Evolutionary conservation across 1,140 invertebrate species (phyloP).

Genomic region (Drosophila murphyi): DNA sequence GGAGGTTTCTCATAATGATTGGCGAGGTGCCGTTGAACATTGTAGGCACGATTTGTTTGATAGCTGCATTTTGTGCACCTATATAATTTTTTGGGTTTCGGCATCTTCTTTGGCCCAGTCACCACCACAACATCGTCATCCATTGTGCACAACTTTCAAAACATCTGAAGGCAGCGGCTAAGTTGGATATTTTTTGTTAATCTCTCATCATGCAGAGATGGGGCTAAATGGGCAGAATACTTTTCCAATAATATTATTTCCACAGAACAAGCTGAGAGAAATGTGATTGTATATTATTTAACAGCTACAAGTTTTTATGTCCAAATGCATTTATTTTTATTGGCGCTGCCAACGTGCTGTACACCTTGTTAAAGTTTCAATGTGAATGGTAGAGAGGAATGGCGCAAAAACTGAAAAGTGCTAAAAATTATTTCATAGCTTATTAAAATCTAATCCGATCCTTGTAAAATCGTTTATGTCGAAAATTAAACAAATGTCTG

Average conservation of each 20-base stretch:
- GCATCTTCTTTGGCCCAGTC: not conserved
- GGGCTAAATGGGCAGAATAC: not conserved
- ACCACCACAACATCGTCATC: constrained; percentile 13
- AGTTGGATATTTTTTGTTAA: not conserved
- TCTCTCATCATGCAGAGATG: not conserved
- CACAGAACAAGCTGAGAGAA: not conserved
- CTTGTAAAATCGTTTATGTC: too few species aligned
- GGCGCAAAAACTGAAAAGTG: not conserved
- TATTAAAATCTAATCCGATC: too few species aligned
- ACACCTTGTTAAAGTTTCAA: not conserved
- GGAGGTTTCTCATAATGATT: constrained; percentile 32
- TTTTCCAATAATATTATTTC: not conserved
- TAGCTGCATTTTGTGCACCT: constrained; percentile 13
- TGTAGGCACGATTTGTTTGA: constrained; percentile 17
- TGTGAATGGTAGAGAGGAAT: not conserved
- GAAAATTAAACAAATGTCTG: not conserved
- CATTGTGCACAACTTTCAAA: not conserved
- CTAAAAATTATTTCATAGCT: not conserved
- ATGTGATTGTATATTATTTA: not conserved
- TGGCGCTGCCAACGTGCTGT: not conserved
- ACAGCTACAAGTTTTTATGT: too few species aligned
- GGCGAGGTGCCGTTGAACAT: constrained; percentile 5
- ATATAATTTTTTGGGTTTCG: not conserved
- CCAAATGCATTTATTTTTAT: not conserved
- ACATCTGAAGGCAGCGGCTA: not conserved